A percentile compares a stretch with the other conserved stretches of the same genome.
Evolutionary conservation across 2,113 vertebrate genomes (phyloP).

Genomic region (Catharus fuscescens): DNA sequence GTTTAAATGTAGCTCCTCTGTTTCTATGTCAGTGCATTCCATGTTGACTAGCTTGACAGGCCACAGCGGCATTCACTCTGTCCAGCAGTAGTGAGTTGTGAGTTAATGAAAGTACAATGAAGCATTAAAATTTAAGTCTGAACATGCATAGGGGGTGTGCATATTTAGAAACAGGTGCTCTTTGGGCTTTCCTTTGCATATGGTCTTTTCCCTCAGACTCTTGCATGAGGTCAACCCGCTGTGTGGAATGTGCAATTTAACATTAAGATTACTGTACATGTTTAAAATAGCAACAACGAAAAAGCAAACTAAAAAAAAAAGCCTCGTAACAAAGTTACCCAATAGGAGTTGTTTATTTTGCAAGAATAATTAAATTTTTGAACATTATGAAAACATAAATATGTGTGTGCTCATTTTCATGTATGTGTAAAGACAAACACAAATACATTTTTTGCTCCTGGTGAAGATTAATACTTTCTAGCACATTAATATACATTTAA

Average conservation of each 20-base stretch:
- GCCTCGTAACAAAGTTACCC: background rate
- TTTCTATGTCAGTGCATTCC: background rate
- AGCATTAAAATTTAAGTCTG: background rate
- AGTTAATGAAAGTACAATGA: background rate
- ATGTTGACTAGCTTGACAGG: background rate
- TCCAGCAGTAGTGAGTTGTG: background rate
- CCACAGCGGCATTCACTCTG: background rate
- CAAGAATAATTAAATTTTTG: constrained; percentile 48
- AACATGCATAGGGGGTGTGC: background rate
- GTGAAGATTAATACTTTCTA: background rate
- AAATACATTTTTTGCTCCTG: background rate
- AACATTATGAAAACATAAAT: background rate
- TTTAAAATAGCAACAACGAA: background rate
- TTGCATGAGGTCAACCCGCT: background rate
- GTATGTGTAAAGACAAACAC: background rate
- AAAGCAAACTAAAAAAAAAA: background rate
- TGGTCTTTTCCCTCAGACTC: background rate
- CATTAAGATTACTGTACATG: background rate
- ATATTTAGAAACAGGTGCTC: background rate
- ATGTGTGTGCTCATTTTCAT: background rate
- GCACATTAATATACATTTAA: background rate
- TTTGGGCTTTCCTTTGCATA: background rate
- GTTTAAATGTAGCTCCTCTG: background rate
- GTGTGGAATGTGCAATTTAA: background rate
- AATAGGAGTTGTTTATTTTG: constrained; percentile 25